Evolutionary conservation across 1,140 invertebrate genomes (phyloP), one percentile per base, ranked within the genome.

Genomic region (Gryllus bimaculatus): DNA sequence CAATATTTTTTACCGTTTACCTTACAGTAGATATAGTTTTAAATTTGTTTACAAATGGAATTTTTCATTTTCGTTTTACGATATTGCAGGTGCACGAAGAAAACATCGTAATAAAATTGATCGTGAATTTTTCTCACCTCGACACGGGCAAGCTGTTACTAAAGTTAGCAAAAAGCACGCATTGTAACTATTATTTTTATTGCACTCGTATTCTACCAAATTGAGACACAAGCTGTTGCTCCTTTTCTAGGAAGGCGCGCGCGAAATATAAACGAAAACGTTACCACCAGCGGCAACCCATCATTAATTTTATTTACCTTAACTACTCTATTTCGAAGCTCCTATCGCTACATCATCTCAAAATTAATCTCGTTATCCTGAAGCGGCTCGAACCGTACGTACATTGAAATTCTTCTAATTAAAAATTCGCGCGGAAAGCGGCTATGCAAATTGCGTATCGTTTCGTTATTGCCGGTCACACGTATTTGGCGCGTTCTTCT

Each of bases 381-480:
- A 18, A 66, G 18, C 10, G 54, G 54, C 54, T 10, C 3, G 54
- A 66, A 66, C 10, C 54, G 10, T 7, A n/a, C n/a, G n/a, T n/a
- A 66, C 18, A 66, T 66, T 66, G 54, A 66, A 66, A 66, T 66
- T 66, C 54, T 66, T 66, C 54, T 66, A 66, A 66, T 66, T 66
- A 66, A 66, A 66, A 66, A 18, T 66, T 66, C 54, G 10, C 54
- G 10, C 54, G 54, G 54, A n/a, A 66, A 66, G 26, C 26, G 54
- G 54, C 54, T 13, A 66, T 66, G 54, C 54, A 0, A 66, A 13
- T 0, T 7, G 54, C 54, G 54, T 13, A 66, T 66, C 54, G 54
- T 66, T 66, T 66, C 54, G 54, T 66, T 66, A 66, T 66, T 66
- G 54, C 54, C 54, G 54, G 26, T 39, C 26, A 5, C 26, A 39